phyloP scores from a whole-genome alignment of 2,797 vertebrate genomes.

The Pelochelys cantorii region DNA sequence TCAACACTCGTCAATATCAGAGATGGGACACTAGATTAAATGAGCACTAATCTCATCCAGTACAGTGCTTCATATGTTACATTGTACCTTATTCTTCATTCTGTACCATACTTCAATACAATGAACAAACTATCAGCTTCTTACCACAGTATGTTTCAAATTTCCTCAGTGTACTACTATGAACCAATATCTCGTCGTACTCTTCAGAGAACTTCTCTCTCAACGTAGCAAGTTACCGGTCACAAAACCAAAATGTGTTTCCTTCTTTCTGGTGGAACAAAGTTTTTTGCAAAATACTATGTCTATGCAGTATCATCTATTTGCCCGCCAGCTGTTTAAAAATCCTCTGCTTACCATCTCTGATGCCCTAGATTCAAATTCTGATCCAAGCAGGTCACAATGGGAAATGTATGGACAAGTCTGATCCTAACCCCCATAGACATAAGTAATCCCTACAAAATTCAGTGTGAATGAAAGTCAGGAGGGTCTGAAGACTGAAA shows the following conservation, averaged over 20 bases:
- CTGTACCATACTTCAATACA: constrained; percentile 1
- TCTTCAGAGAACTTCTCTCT: neutral
- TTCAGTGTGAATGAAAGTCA: neutral
- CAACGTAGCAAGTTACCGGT: neutral
- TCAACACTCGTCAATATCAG: neutral
- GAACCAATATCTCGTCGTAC: neutral
- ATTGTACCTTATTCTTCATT: neutral
- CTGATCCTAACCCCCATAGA: neutral
- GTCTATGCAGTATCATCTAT: neutral
- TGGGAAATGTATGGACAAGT: neutral
- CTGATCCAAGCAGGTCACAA: neutral
- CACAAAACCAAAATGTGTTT: neutral
- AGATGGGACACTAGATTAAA: neutral
- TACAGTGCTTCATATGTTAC: neutral
- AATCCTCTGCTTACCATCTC: neutral
- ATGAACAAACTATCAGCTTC: constrained; percentile 34
- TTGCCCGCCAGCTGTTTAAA: neutral
- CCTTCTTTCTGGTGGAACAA: neutral
- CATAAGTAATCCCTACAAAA: neutral
- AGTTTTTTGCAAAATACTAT: constrained; percentile 25
- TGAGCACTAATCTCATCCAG: neutral
- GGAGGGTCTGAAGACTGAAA: neutral
- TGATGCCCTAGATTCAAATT: constrained; percentile 5
- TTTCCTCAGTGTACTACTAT: neutral
- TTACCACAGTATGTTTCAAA: neutral